Conservation (phyloP, 2,113 vertebrate species). For the Rhinolophus sinicus region DNA sequence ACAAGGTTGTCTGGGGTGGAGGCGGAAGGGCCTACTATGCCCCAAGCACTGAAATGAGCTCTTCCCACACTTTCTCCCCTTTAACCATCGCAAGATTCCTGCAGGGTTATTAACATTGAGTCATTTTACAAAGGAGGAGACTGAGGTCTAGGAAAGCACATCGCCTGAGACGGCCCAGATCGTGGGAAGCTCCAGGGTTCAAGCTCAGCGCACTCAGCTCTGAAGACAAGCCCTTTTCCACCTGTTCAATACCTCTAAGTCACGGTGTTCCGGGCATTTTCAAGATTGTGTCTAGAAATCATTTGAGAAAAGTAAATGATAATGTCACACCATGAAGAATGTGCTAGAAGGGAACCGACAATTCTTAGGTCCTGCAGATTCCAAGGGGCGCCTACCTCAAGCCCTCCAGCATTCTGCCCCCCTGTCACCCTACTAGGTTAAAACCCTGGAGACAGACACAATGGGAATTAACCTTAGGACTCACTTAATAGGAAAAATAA, state of each 20-base stretch:
- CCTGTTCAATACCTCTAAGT: background rate
- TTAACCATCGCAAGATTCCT: background rate
- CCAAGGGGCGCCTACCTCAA: background rate
- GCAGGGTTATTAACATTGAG: background rate
- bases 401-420: background rate
- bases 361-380: background rate
- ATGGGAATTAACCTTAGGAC: background rate
- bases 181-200: background rate
- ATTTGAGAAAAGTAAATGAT: background rate
- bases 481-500: background rate
- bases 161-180: background rate
- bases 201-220: background rate
- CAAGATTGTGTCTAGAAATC: background rate
- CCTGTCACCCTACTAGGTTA: background rate
- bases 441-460: background rate
- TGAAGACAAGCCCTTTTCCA: background rate
- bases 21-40: rapidly evolving
- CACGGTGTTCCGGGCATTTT: background rate
- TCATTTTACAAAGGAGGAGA: background rate
- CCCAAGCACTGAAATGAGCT: background rate
- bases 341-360: background rate
- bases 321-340: background rate
- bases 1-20: background rate
- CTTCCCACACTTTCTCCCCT: background rate
- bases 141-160: background rate